phyloP scores from a whole-genome alignment of 2,113 vertebrate genomes.

The Oncorhynchus tshawytscha region DNA sequence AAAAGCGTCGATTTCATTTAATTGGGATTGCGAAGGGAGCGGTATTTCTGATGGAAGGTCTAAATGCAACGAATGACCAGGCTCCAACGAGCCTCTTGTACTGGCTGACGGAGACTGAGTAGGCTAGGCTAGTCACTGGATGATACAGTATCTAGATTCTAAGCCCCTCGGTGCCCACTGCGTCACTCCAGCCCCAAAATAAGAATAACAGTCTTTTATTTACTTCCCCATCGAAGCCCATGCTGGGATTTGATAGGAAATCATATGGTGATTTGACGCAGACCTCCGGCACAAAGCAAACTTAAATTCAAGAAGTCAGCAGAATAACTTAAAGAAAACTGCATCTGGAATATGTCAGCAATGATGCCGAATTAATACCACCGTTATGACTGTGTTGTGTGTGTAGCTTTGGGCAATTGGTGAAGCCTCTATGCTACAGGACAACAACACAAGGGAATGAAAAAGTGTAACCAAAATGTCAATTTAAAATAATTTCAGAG shows the following conservation, averaged over 20 bases:
- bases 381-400: neutral
- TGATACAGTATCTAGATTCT: slow-evolving; percentile 2
- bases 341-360: slow-evolving; percentile 52
- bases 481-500: neutral
- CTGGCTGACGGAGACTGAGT: neutral
- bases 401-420: neutral
- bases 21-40: neutral
- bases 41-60: neutral
- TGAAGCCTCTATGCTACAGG: too few species aligned
- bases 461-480: too few species aligned
- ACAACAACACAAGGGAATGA: too few species aligned
- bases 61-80: neutral
- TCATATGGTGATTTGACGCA: slow-evolving; percentile 49
- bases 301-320: slow-evolving; percentile 59
- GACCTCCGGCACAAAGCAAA: slow-evolving; percentile 41
- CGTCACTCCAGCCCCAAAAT: slow-evolving; percentile 11
- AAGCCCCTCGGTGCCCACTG: neutral
- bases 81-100: neutral
- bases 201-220: slow-evolving; percentile 43
- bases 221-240: slow-evolving; percentile 39
- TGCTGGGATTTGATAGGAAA: slow-evolving; percentile 36
- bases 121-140: neutral
- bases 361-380: slow-evolving; percentile 32
- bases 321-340: slow-evolving; percentile 44
- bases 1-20: too few species aligned